phyloP scores from a whole-genome alignment of 2,113 vertebrate genomes.

The Cynocephalus volans region DNA sequence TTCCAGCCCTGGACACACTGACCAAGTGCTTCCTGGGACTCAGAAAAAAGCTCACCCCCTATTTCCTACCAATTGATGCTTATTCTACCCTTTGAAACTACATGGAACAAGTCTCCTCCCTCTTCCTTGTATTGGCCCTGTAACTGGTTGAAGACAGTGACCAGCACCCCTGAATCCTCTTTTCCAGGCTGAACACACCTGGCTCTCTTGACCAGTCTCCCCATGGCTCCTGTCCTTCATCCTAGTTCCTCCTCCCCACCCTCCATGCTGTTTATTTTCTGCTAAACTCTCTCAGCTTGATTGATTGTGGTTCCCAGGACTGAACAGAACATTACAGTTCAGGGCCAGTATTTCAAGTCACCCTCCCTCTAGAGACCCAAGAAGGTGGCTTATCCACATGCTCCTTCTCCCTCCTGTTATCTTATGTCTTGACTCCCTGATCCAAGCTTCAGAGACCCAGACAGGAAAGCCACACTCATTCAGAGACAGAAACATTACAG shows the following conservation, averaged over 20 bases:
- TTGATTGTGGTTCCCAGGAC: background rate
- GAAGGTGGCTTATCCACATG: background rate
- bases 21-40: background rate
- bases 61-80: background rate
- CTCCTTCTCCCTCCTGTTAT: background rate
- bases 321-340: background rate
- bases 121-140: background rate
- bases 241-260: background rate
- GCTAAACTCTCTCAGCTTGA: background rate
- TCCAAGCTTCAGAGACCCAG: background rate
- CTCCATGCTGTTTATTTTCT: background rate
- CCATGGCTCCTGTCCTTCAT: background rate
- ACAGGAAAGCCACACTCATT: background rate
- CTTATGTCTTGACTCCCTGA: background rate
- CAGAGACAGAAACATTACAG: background rate
- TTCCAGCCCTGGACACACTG: background rate
- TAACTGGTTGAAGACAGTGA: background rate
- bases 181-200: background rate
- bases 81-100: background rate
- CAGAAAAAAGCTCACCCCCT: background rate
- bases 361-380: background rate
- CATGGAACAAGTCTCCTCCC: background rate
- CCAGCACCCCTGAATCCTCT: background rate
- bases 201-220: background rate
- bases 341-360: background rate